A percentile compares a stretch with the other conserved stretches of the same genome.
phyloP scores from a whole-genome alignment of 2,113 vertebrate genomes.

The Nycticorax nycticorax region DNA sequence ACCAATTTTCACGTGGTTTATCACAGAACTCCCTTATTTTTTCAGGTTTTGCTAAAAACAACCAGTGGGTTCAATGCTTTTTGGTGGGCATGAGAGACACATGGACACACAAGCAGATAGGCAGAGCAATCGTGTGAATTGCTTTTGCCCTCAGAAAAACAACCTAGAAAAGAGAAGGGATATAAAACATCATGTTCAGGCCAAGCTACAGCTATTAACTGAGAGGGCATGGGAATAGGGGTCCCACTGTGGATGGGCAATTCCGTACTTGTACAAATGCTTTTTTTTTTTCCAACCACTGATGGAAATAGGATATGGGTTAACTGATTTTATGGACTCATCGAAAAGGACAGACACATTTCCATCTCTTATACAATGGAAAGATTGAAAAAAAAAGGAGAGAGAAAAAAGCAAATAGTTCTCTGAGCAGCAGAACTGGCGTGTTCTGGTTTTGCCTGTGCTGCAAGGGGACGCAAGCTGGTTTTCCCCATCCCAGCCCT shows the following conservation, averaged over 20 bases:
- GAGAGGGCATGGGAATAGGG: not conserved
- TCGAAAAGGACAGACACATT: not conserved
- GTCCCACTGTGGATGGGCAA: not conserved
- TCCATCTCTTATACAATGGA: not conserved
- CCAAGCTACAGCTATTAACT: not conserved
- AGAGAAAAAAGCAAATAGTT: not conserved
- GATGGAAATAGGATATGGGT: not conserved
- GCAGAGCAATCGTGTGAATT: not conserved
- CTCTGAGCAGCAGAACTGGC: not conserved
- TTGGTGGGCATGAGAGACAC: not conserved
- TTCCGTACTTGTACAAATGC: not conserved
- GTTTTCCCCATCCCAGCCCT: not conserved
- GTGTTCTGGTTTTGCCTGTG: not conserved
- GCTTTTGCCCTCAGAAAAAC: not conserved
- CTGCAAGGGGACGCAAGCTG: not conserved
- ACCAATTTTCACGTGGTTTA: not conserved
- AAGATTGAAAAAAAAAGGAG: not conserved
- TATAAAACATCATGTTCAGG: not conserved
- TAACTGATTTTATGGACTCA: not conserved
- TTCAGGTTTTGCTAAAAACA: not conserved
- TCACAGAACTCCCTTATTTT: not conserved
- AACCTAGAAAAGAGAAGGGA: not conserved
- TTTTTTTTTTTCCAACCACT: not conserved
- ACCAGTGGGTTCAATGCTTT: not conserved
- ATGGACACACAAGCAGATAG: not conserved